Conservation (phyloP, 2,113 vertebrate species). For the Passerina amoena region DNA sequence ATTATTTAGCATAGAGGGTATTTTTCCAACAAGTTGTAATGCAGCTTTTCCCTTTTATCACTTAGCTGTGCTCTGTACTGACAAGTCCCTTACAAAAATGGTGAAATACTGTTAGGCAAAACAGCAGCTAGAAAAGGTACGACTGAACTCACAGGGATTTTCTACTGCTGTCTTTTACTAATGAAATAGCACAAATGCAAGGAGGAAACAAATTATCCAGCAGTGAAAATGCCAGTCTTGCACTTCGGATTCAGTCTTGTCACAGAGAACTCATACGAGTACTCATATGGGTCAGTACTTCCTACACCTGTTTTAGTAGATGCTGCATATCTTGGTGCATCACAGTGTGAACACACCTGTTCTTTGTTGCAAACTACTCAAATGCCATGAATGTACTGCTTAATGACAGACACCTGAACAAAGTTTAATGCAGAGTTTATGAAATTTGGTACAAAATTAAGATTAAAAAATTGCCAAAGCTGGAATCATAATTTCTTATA, state of each 20-base stretch:
- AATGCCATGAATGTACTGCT: background rate
- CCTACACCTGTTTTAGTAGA: background rate
- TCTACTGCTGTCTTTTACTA: background rate
- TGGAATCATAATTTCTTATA: background rate
- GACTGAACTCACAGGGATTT: background rate
- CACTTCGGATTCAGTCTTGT: background rate
- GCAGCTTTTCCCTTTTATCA: background rate
- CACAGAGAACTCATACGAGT: background rate
- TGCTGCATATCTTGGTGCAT: background rate
- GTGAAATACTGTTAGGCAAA: background rate
- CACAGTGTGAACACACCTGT: background rate
- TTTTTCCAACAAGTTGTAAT: background rate
- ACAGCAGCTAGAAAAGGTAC: background rate
- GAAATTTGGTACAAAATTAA: background rate
- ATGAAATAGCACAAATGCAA: background rate
- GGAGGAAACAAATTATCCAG: background rate
- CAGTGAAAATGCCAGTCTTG: background rate
- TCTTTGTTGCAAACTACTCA: background rate
- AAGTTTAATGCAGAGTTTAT: background rate
- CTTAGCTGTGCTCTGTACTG: background rate
- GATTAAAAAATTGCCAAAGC: background rate
- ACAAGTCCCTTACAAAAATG: background rate
- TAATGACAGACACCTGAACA: background rate
- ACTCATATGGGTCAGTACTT: background rate
- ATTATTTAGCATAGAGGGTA: background rate